These are phyloP conservation scores for Nymphalis polychloros DNA, from an alignment of 2,888 invertebrate genomes.

Conservation along the genomic window DNA sequence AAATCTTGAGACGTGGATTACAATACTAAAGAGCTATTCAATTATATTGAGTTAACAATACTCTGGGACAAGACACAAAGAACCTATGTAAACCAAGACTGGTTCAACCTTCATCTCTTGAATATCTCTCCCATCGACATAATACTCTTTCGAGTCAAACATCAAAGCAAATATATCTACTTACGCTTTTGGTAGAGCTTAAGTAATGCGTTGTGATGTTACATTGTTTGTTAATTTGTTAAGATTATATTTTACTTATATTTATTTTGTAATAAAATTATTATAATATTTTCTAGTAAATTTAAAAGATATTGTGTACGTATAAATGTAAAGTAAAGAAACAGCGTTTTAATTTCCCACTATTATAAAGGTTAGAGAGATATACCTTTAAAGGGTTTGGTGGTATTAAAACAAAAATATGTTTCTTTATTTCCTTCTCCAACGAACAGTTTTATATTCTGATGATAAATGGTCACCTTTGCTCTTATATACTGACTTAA, in stretches of 20 bases:
- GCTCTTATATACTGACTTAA: no score
- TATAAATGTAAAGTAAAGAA: no score
- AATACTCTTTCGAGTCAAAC: constrained; percentile 27
- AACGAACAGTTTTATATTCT: no score
- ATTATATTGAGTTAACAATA: constrained; percentile 45
- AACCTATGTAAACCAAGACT: constrained; percentile 46
- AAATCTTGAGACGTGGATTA: constrained; percentile 21
- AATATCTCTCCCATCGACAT: constrained; percentile 26
- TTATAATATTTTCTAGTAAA: no score
- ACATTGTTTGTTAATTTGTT: not conserved
- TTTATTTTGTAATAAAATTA: no score
- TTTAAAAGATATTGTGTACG: no score
- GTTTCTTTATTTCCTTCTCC: no score
- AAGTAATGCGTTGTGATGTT: constrained; percentile 13
- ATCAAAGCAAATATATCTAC: constrained; percentile 27
- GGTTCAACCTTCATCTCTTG: constrained; percentile 24
- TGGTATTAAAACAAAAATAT: no score
- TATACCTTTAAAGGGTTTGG: no score
- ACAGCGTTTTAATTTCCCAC: no score
- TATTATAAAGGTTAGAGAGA: no score
- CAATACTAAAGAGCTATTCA: constrained; percentile 41
- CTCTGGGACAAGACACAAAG: constrained; percentile 42
- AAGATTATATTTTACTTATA: not conserved
- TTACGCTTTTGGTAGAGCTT: constrained; percentile 23
- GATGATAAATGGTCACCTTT: no score